Evolutionary conservation across 1,140 invertebrate species (phyloP), one percentile per base, ranked within the genome.

Genomic region (Probaryconus sp.): DNA sequence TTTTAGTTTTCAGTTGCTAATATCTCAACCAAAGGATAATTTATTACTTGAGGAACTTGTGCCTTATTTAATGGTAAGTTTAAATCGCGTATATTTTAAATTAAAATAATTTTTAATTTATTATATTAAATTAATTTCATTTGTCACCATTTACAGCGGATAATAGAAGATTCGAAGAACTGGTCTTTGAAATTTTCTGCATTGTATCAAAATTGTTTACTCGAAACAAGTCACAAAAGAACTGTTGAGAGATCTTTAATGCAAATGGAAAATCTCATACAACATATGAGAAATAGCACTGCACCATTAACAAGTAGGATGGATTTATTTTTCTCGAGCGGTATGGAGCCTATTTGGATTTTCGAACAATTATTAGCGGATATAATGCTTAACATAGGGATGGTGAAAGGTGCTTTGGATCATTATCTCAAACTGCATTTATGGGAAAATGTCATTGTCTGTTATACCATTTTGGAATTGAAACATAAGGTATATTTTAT

Each of bases 401-500:
- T 94, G 53, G 89, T 94, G 0, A 97, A 97, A 81, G 92, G 91
- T 17, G 97, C 97, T 18, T 88, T 99, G 9, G 95, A 98, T 72
- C 88, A 97, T 21, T 98, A 93, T 85, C 88, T 94, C 13, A 87
- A 91, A 38, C 88, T 98, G 5, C 89, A 95, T 64, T 85, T 94
- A n/a, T 99, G 97, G 97, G 95, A 98, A 76, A 92, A 98, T 82
- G 94, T 97, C 10, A 95, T 99, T 64, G 89, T 91, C 1, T 99
- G 97, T 88, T 98, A 98, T 79, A 94, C 94, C 31, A 88, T 91
- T 63, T 84, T 98, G 33, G 91, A 96, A 72, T 88, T 96, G 68
- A 90, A 91, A 20, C 95, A 97, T 77, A 97, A 96, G 88, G 93
- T 93, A 51, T n/a, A n/a, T n/a, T n/a, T n/a, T n/a, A n/a, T n/a